Evolutionary conservation across 1,140 invertebrate species (phyloP).

Genomic region (Tenebrio molitor): DNA sequence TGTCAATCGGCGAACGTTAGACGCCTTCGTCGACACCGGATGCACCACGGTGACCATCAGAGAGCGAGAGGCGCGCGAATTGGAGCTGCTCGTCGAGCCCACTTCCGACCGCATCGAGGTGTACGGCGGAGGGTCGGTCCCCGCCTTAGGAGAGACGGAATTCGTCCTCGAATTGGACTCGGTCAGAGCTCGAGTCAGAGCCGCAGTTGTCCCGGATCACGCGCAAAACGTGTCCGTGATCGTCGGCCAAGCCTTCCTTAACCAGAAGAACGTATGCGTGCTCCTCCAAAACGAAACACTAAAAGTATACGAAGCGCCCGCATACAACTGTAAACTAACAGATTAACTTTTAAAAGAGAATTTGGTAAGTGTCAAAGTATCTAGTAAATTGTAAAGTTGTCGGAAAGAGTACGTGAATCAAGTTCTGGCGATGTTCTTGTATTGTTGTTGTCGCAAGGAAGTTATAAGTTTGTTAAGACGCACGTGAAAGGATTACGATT

Average conservation of each 20-base stretch:
- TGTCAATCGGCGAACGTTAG: constrained; percentile 26
- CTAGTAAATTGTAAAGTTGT: not conserved
- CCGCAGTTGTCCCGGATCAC: constrained; percentile 45
- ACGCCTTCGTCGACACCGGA: constrained; percentile 47
- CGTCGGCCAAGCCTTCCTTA: constrained; percentile 50
- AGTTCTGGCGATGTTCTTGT: not conserved
- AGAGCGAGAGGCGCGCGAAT: constrained; percentile 5
- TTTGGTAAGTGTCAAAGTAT: constrained; percentile 23
- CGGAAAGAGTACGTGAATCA: not conserved
- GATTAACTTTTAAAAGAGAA: constrained; percentile 14
- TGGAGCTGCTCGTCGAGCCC: constrained; percentile 17
- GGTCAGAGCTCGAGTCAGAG: constrained; percentile 33
- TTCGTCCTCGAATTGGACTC: constrained; percentile 46
- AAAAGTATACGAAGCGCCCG: not conserved
- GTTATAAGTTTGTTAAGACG: no score
- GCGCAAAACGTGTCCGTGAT: constrained; percentile 47
- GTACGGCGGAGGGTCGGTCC: constrained; percentile 26
- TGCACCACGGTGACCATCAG: constrained; percentile 39
- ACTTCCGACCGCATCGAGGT: not conserved
- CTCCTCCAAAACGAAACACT: constrained; percentile 1
- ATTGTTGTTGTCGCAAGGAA: not conserved
- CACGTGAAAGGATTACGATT: no score
- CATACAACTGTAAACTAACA: constrained; percentile 6
- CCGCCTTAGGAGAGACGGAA: constrained; percentile 34
- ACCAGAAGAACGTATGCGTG: constrained; percentile 34